Conservation (phyloP, 2,113 vertebrate species). For the Aphelocoma coerulescens region DNA sequence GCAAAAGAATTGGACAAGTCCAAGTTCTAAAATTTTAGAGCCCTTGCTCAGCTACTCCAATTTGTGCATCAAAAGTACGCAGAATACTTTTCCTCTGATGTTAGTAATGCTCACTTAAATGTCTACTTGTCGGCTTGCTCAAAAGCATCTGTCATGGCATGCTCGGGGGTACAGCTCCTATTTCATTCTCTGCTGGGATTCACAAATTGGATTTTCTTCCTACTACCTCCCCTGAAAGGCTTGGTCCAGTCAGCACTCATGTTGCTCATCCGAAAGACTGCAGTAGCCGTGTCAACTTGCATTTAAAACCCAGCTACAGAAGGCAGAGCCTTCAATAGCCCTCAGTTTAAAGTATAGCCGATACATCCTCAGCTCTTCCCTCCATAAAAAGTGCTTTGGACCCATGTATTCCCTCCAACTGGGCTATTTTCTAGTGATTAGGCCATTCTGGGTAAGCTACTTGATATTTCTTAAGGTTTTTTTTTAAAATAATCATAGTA, state of each 20-base stretch:
- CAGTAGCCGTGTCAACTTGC: not conserved
- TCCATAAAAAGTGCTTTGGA: not conserved
- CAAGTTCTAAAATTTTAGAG: not conserved
- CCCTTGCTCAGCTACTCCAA: not conserved
- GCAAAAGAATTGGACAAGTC: not conserved
- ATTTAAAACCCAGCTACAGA: not conserved
- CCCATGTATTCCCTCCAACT: not conserved
- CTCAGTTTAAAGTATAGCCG: not conserved
- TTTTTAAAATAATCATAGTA: not conserved
- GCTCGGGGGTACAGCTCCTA: not conserved
- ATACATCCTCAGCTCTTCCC: not conserved
- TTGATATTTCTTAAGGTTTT: not conserved
- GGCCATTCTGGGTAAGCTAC: not conserved
- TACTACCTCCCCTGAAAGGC: not conserved
- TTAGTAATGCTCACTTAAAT: not conserved
- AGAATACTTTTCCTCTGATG: not conserved
- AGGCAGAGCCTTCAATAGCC: not conserved
- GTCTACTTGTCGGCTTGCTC: not conserved
- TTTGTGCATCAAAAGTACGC: not conserved
- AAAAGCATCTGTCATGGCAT: not conserved
- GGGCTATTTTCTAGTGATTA: not conserved
- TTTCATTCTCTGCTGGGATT: not conserved
- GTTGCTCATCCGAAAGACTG: not conserved
- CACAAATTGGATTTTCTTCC: not conserved
- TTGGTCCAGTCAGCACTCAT: not conserved